Evolutionary conservation across 1,140 invertebrate genomes (phyloP).

Genomic region (Mercenaria mercenaria): DNA sequence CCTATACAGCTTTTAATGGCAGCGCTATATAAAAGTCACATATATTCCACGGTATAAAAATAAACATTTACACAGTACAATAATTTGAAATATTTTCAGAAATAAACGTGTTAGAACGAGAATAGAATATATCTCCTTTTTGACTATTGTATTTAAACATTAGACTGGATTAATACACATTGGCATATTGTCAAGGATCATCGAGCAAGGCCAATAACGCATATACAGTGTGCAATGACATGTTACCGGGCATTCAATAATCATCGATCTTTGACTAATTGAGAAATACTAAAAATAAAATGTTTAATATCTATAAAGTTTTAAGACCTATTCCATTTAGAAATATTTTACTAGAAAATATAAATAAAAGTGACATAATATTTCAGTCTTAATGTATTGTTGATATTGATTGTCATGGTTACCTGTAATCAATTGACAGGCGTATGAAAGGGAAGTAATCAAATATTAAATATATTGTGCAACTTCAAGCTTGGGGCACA

Average conservation of each 20-base stretch:
- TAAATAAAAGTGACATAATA: too few species aligned
- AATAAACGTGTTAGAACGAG: neutral
- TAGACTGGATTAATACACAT: neutral
- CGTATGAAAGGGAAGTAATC: neutral
- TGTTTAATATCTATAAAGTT: too few species aligned
- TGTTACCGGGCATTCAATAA: neutral
- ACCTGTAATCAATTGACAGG: neutral
- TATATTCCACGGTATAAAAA: neutral
- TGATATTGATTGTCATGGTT: neutral
- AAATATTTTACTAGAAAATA: too few species aligned
- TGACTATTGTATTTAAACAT: slow-evolving; percentile 3
- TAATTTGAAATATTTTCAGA: neutral
- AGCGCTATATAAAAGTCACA: too few species aligned
- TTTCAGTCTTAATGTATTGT: neutral
- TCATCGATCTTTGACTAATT: neutral
- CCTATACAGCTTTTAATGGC: too few species aligned
- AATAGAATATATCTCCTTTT: neutral
- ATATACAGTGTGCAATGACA: neutral
- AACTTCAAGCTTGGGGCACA: too few species aligned
- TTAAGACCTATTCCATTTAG: too few species aligned
- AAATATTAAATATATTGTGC: neutral
- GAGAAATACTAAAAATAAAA: neutral
- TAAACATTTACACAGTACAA: neutral
- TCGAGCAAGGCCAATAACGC: neutral
- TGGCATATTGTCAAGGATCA: neutral